Evolutionary conservation across 2,113 vertebrate genomes (phyloP).

Genomic region (Carassius carassius): DNA sequence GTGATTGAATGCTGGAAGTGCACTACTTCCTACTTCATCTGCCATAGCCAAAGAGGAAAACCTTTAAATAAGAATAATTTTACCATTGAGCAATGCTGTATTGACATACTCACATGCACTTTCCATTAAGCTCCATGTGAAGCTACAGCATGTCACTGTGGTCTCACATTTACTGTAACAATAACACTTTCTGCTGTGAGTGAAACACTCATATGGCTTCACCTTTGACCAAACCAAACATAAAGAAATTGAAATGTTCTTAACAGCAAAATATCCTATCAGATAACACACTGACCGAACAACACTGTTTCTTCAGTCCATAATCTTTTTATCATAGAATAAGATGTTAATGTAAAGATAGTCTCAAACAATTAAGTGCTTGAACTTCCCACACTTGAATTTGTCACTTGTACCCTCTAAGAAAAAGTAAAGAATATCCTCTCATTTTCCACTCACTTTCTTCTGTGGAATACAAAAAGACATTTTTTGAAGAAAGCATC

Average conservation of each 20-base stretch:
- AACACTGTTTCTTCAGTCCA: neutral
- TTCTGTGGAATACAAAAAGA: neutral
- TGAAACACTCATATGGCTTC: neutral
- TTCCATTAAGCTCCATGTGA: slow-evolving; percentile 18
- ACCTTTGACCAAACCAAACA: slow-evolving; percentile 28
- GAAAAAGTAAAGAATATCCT: neutral
- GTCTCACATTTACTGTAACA: slow-evolving; percentile 3
- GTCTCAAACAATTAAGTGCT: neutral
- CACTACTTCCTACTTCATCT: neutral
- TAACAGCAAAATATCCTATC: neutral
- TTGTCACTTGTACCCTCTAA: neutral
- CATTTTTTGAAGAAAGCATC: neutral
- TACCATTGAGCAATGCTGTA: neutral
- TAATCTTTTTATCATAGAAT: neutral
- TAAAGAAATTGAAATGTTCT: neutral
- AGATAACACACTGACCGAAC: neutral
- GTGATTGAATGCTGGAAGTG: neutral
- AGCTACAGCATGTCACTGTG: neutral
- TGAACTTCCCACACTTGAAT: neutral
- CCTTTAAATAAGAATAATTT: neutral
- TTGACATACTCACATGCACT: neutral
- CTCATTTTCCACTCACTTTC: neutral
- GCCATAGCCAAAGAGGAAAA: slow-evolving; percentile 1
- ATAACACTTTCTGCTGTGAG: slow-evolving; percentile 13
- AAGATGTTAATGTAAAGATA: neutral